A percentile compares a stretch with the other conserved stretches of the same genome.
These are phyloP conservation scores for Lates japonicus DNA, from an alignment of 2,797 vertebrate species.

Conservation along the genomic window DNA sequence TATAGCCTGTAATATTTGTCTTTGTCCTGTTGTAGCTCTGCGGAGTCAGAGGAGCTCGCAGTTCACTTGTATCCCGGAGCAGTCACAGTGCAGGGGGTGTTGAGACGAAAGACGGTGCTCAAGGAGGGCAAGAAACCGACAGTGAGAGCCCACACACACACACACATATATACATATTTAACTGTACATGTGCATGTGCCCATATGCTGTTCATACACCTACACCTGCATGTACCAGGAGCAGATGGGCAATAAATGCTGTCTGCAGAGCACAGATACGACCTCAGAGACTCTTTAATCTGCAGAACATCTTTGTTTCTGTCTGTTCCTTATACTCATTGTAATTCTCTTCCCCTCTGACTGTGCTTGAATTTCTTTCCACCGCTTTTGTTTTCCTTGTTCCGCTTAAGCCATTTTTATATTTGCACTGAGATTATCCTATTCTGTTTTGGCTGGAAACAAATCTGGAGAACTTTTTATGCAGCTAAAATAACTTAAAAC, in stretches of 20 bases:
- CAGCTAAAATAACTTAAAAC: slow-evolving; percentile 32
- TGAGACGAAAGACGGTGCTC: slow-evolving; percentile 96
- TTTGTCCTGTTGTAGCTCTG: slow-evolving; percentile 87
- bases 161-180: not conserved
- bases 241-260: slow-evolving; percentile 40
- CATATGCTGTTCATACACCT: slow-evolving; percentile 27
- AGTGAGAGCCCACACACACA: slow-evolving; percentile 83
- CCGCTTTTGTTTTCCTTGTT: slow-evolving; percentile 14
- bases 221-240: slow-evolving; percentile 6
- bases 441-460: slow-evolving; percentile 41
- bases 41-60: slow-evolving; percentile 96
- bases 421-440: slow-evolving; percentile 33
- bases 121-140: slow-evolving; percentile 99
- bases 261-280: slow-evolving; percentile 22
- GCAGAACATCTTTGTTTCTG: slow-evolving; percentile 43
- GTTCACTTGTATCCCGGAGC: slow-evolving; percentile 97
- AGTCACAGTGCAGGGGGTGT: slow-evolving; percentile 96
- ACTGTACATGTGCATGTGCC: not conserved
- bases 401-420: slow-evolving; percentile 27
- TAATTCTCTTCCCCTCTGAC: slow-evolving; percentile 1
- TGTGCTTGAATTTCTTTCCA: not conserved
- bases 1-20: slow-evolving; percentile 38
- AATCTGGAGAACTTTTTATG: slow-evolving; percentile 29
- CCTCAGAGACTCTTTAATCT: slow-evolving; percentile 46
- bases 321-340: slow-evolving; percentile 6